Percentiles rank a stretch among this genome's conserved stretches.
These are phyloP conservation scores for Actenoides lindsayi DNA, from an alignment of 2,113 vertebrate species.

Conservation along the genomic window DNA sequence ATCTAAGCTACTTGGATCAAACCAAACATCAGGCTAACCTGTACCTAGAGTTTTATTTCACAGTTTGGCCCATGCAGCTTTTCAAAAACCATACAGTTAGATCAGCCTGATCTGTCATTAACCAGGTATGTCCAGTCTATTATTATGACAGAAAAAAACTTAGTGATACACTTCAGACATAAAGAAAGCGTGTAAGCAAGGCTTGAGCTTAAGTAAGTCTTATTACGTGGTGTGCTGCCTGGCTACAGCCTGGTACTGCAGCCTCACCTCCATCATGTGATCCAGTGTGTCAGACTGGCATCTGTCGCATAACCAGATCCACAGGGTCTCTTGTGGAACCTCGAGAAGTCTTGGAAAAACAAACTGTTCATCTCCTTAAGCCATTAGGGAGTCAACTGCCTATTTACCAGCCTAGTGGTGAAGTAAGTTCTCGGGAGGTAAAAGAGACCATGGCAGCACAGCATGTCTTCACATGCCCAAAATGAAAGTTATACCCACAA, in stretches of 20 bases:
- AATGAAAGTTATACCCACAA: slow-evolving; percentile 39
- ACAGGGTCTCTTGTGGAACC: slow-evolving; percentile 10
- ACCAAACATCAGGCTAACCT: not conserved
- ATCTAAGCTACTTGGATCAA: not conserved
- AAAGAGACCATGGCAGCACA: not conserved
- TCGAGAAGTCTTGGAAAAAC: slow-evolving; percentile 3
- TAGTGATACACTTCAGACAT: not conserved
- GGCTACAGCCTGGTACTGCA: not conserved
- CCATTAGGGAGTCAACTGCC: not conserved
- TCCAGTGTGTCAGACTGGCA: not conserved
- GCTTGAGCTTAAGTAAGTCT: not conserved
- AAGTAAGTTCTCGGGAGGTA: not conserved
- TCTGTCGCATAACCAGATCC: not conserved
- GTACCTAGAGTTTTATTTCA: not conserved
- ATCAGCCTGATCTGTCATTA: not conserved
- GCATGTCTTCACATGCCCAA: slow-evolving; percentile 23
- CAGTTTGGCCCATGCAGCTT: not conserved
- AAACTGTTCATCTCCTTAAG: not conserved
- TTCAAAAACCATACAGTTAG: not conserved
- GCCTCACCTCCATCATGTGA: not conserved
- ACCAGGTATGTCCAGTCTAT: not conserved
- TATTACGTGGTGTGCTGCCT: not conserved
- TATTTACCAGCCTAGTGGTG: not conserved
- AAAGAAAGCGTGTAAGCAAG: not conserved
- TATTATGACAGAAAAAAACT: not conserved